Evolutionary conservation across 2,797 vertebrate species (phyloP).

Genomic region (Malurus leucopterus): DNA sequence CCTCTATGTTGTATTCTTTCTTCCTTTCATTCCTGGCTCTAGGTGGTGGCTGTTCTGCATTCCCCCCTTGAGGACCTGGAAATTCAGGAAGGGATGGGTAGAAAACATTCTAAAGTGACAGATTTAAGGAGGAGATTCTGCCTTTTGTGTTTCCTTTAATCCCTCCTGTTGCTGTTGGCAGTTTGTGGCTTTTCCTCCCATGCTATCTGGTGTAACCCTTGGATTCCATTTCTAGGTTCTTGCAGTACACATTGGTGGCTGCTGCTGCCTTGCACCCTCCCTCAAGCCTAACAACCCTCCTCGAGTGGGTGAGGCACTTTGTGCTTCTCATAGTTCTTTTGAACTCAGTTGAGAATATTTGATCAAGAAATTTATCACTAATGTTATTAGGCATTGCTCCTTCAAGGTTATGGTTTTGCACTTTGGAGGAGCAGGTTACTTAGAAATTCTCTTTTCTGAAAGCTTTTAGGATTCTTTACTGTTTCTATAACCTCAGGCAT

Average conservation of each 20-base stretch:
- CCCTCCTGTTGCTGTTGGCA: neutral
- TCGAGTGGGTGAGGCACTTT: neutral
- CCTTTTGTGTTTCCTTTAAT: neutral
- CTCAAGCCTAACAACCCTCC: neutral
- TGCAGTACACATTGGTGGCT: neutral
- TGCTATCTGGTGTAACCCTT: neutral
- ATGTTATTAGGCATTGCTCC: neutral
- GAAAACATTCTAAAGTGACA: neutral
- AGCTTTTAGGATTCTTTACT: neutral
- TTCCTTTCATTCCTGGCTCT: neutral
- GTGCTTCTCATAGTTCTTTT: neutral
- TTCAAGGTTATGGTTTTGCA: neutral
- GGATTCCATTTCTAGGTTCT: neutral
- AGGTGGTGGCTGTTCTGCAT: neutral
- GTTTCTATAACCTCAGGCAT: neutral
- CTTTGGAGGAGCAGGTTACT: neutral
- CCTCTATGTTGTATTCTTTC: neutral
- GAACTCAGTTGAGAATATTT: neutral
- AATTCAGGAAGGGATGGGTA: neutral
- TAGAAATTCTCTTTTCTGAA: neutral
- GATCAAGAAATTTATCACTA: neutral
- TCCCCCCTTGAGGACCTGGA: neutral
- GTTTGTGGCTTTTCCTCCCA: neutral
- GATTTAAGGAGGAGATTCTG: neutral
- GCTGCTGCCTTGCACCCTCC: neutral